Conservation (phyloP, 2,888 invertebrate species). For the Drosophila demipolita region DNA sequence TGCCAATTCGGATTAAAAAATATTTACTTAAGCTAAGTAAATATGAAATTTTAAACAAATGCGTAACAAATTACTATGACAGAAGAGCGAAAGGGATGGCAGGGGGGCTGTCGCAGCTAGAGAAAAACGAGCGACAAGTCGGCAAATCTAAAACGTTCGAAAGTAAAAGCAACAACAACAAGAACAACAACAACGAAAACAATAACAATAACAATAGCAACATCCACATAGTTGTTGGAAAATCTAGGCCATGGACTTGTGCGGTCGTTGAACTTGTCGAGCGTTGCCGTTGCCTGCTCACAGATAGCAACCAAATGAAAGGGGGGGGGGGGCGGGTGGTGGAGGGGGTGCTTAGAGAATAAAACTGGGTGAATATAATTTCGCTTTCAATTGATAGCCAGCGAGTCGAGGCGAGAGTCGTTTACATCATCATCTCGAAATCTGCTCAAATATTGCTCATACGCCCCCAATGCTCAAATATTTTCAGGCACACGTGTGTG, state of each 20-base stretch:
- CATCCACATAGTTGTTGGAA: conserved; percentile 63
- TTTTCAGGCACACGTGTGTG: conserved; percentile 9
- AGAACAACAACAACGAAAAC: conserved; percentile 9
- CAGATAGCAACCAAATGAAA: conserved; percentile 16
- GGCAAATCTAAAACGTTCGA: conserved; percentile 62
- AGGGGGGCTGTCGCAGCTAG: conserved; percentile 8
- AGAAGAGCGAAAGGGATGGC: not conserved
- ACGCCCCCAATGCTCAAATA: conserved; percentile 27
- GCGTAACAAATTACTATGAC: conserved; percentile 18
- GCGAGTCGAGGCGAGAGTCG: conserved; percentile 7
- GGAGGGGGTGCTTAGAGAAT: not conserved
- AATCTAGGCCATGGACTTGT: conserved; percentile 85
- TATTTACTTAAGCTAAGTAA: conserved; percentile 25
- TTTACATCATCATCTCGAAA: conserved; percentile 1
- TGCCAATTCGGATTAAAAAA: conserved; percentile 45
- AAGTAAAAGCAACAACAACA: conserved; percentile 70
- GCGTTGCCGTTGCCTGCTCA: conserved; percentile 34
- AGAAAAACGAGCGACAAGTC: conserved; percentile 32
- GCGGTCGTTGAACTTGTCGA: conserved; percentile 84
- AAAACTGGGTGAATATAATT: conserved; percentile 38
- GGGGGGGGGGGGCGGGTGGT: not conserved
- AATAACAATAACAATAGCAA: conserved; percentile 30
- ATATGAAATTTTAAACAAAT: conserved; percentile 25
- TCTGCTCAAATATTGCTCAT: conserved; percentile 29
- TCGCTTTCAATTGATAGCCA: conserved; percentile 68